phyloP scores from a whole-genome alignment of 2,888 invertebrate genomes.

The Macrophya alboannulata region DNA sequence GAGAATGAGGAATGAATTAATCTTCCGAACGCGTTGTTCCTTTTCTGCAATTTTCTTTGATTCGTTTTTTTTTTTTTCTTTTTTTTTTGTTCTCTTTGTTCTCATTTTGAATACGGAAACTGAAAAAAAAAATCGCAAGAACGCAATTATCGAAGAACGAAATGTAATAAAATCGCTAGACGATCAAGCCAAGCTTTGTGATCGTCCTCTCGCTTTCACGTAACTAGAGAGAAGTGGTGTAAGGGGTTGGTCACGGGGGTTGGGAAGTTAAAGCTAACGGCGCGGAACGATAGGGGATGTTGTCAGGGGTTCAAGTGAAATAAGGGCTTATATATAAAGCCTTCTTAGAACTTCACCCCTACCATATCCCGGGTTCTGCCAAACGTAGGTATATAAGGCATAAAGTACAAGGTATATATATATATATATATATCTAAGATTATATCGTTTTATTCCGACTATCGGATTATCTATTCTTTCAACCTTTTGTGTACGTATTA shows the following conservation, averaged over 20 bases:
- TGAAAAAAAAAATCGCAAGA: background rate
- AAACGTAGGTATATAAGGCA: slow-evolving; percentile 46
- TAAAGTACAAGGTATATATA: background rate
- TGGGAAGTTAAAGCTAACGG: slow-evolving; percentile 59
- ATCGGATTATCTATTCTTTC: slow-evolving; percentile 34
- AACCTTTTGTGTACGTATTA: background rate
- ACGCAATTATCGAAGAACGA: background rate
- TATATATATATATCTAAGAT: slow-evolving; percentile 51
- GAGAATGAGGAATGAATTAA: background rate
- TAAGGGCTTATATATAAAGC: slow-evolving; percentile 58
- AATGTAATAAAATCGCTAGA: slow-evolving; percentile 38
- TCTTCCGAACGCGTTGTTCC: background rate
- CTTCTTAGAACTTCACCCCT: slow-evolving; percentile 57
- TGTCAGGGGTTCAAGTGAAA: slow-evolving; percentile 62
- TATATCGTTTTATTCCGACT: slow-evolving; percentile 58
- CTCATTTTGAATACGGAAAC: background rate
- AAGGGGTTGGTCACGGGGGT: slow-evolving; percentile 36
- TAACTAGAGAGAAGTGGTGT: slow-evolving; percentile 55
- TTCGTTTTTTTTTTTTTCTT: background rate
- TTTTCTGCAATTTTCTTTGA: background rate
- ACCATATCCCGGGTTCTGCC: slow-evolving; percentile 16
- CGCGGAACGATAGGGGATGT: slow-evolving; percentile 63
- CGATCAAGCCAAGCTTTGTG: background rate
- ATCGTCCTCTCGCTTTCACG: background rate
- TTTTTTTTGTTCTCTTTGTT: background rate